Percentiles rank a stretch among this genome's conserved stretches.
Conservation (phyloP, 2,888 invertebrate genomes). For the Willowsia nigromaculata region DNA sequence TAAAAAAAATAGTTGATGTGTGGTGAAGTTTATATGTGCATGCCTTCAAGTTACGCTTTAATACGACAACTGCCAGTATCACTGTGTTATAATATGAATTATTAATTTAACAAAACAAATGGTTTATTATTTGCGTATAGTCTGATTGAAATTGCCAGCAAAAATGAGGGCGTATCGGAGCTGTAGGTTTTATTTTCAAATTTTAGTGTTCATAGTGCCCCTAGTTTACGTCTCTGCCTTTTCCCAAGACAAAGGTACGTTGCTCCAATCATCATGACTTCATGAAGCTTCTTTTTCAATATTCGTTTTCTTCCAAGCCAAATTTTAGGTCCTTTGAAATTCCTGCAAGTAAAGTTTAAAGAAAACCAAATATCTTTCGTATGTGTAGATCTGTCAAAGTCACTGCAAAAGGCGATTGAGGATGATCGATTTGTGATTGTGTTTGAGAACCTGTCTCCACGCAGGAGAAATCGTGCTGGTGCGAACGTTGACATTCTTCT, state of each 20-base stretch:
- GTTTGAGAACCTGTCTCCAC: slow-evolving; percentile 77
- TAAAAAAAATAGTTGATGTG: background rate
- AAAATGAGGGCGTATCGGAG: slow-evolving; percentile 25
- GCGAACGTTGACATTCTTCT: slow-evolving; percentile 82
- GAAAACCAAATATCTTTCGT: background rate
- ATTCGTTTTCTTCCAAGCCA: background rate
- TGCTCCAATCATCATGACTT: background rate
- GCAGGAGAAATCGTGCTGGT: slow-evolving; percentile 73
- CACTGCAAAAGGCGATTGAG: slow-evolving; percentile 76
- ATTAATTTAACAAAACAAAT: background rate
- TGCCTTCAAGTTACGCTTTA: background rate
- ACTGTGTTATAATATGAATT: slow-evolving; percentile 11
- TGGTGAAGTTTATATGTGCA: background rate
- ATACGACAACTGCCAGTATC: slow-evolving; percentile 57
- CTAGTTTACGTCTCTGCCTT: slow-evolving; percentile 72
- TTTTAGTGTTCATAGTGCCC: slow-evolving; percentile 69
- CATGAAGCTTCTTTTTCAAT: background rate
- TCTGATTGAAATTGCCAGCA: background rate
- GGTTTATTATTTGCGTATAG: background rate
- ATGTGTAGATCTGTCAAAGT: slow-evolving; percentile 75
- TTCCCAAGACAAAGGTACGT: slow-evolving; percentile 77
- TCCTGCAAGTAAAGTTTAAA: background rate
- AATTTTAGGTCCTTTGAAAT: background rate
- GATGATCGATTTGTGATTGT: slow-evolving; percentile 78
- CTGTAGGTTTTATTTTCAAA: slow-evolving; percentile 48